These are phyloP conservation scores for Pangasianodon hypophthalmus DNA, from an alignment of 2,113 vertebrate genomes.

Conservation along the genomic window DNA sequence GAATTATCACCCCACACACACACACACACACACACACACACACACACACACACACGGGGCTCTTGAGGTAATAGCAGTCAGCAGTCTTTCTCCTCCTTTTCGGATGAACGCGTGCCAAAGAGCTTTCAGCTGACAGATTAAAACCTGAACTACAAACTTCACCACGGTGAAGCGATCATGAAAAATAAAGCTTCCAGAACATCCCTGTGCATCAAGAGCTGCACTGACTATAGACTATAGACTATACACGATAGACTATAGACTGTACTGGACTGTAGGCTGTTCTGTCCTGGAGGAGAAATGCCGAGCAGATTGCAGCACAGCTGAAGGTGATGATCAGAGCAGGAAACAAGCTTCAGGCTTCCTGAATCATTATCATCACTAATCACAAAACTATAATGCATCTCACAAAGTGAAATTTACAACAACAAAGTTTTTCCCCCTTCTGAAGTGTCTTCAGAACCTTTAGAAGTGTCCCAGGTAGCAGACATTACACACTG, in stretches of 20 bases:
- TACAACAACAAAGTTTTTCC: too few relatives aligned
- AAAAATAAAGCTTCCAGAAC: too few relatives aligned
- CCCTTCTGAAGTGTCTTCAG: not conserved
- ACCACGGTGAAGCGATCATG: too few relatives aligned
- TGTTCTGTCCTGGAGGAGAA: not conserved
- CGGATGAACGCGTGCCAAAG: not conserved
- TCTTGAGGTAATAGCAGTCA: conserved; percentile 18
- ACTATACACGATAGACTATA: not conserved
- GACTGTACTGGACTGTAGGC: not conserved
- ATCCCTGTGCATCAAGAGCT: not conserved
- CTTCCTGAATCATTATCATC: not conserved
- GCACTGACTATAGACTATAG: not conserved
- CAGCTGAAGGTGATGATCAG: not conserved
- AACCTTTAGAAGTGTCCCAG: not conserved
- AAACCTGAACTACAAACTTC: too few relatives aligned
- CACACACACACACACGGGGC: not conserved
- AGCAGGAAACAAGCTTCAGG: too few relatives aligned
- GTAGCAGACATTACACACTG: not conserved
- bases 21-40: not conserved
- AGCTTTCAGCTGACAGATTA: not conserved
- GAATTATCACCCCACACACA: conserved; percentile 3
- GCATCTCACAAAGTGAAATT: not conserved
- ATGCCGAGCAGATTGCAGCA: not conserved
- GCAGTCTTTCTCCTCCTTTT: not conserved
- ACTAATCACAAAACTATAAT: not conserved